These are phyloP conservation scores for Anabacerthia variegaticeps DNA, from an alignment of 2,797 vertebrate genomes.

Conservation along the genomic window DNA sequence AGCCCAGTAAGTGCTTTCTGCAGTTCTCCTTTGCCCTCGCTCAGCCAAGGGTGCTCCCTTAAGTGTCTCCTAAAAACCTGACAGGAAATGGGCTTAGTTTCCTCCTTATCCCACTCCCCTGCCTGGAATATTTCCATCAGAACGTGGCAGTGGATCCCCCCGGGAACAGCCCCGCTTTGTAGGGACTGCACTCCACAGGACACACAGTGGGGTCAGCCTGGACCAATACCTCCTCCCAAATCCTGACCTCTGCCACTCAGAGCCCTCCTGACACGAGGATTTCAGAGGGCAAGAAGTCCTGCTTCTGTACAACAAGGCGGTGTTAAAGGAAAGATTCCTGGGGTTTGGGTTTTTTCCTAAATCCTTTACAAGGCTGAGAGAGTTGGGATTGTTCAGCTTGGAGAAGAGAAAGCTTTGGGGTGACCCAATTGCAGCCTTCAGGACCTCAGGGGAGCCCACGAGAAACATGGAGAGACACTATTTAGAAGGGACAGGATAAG, in stretches of 20 bases:
- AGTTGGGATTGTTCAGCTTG: background rate
- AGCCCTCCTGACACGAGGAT: background rate
- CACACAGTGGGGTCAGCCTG: background rate
- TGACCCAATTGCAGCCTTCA: background rate
- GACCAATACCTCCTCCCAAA: background rate
- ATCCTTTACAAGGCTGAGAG: background rate
- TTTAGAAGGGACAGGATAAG: background rate
- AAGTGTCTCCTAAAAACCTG: background rate
- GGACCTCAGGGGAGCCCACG: background rate
- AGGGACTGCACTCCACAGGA: background rate
- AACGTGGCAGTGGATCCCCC: background rate
- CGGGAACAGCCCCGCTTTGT: background rate
- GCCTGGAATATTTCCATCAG: background rate
- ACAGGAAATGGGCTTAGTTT: background rate
- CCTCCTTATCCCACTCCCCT: background rate
- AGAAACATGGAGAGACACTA: background rate
- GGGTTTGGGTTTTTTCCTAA: background rate
- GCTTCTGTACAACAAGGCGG: background rate
- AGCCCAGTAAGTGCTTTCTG: conserved; percentile 20
- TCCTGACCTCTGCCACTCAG: background rate
- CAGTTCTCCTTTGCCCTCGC: background rate
- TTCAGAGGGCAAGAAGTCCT: conserved; percentile 21
- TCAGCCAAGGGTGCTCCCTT: background rate
- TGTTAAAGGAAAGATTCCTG: background rate
- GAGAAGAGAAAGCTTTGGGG: background rate